Conservation (phyloP, 92 coral and sea anemone species). For the Actinernus sp. region DNA sequence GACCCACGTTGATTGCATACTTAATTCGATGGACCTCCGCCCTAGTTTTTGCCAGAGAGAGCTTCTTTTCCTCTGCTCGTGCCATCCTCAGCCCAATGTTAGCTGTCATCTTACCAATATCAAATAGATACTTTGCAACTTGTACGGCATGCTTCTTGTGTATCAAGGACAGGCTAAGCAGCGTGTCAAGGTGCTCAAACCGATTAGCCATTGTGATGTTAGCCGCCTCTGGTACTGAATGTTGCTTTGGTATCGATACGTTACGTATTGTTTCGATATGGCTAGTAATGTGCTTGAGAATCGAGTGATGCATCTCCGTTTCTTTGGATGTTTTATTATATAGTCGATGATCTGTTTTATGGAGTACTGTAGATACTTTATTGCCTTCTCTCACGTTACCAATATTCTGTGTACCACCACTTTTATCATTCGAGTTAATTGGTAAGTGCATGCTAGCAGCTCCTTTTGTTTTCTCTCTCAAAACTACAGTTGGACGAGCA, state of each 20-base stretch:
- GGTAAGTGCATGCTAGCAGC: too few relatives aligned
- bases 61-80: slow-evolving; percentile 14
- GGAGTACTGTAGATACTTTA: too few relatives aligned
- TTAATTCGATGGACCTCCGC: slow-evolving; percentile 8
- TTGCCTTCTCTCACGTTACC: too few relatives aligned
- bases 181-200: slow-evolving; percentile 65
- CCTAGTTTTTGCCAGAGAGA: slow-evolving; percentile 4
- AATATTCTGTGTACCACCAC: too few relatives aligned
- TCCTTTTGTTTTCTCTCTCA: too few relatives aligned
- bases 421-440: too few relatives aligned
- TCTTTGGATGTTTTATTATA: neutral
- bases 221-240: neutral
- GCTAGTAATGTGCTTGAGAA: slow-evolving; percentile 13
- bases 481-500: too few relatives aligned
- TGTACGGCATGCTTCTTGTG: slow-evolving; percentile 72
- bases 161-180: slow-evolving; percentile 60
- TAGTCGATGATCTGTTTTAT: too few relatives aligned
- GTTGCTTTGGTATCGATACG: neutral
- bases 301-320: neutral
- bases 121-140: slow-evolving; percentile 71
- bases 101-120: slow-evolving; percentile 85
- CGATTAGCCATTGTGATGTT: slow-evolving; percentile 14
- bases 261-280: slow-evolving; percentile 11
- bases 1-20: slow-evolving; percentile 50
- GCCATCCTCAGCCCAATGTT: slow-evolving; percentile 81